Evolutionary conservation across 2,888 invertebrate genomes (phyloP).

Genomic region (Salticus scenicus): DNA sequence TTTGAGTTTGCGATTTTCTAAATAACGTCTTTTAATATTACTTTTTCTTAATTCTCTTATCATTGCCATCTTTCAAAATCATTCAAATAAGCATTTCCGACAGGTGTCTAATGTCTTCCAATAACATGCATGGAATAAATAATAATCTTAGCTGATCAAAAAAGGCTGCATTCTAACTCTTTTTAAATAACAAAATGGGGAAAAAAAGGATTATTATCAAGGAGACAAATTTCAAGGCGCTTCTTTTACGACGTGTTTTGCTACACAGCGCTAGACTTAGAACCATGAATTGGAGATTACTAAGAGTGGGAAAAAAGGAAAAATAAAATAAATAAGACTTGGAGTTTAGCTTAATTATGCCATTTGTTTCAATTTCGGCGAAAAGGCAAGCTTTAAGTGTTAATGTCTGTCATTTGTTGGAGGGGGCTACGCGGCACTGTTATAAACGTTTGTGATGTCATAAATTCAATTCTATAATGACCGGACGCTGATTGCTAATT

Average conservation of each 20-base stretch:
- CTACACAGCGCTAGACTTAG: background rate
- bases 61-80: too few relatives aligned
- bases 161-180: slow-evolving; percentile 10
- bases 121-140: background rate
- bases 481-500: slow-evolving; percentile 52
- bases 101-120: background rate
- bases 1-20: too few relatives aligned
- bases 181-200: background rate
- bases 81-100: background rate
- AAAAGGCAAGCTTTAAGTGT: slow-evolving; percentile 41
- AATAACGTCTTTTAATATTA: too few relatives aligned
- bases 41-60: too few relatives aligned
- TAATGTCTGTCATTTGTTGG: slow-evolving; percentile 62
- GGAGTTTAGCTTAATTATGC: slow-evolving; percentile 35
- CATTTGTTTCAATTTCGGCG: slow-evolving; percentile 59
- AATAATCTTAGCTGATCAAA: background rate
- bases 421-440: slow-evolving; percentile 15
- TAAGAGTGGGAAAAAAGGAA: background rate
- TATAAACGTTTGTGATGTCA: slow-evolving; percentile 45
- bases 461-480: slow-evolving; percentile 51
- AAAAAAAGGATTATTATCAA: background rate
- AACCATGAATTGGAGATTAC: background rate
- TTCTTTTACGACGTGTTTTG: background rate
- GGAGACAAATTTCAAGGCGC: slow-evolving; percentile 1
- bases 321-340: background rate